These are phyloP conservation scores for Pogonus chalceus DNA, from an alignment of 1,140 invertebrate genomes.

Conservation along the genomic window DNA sequence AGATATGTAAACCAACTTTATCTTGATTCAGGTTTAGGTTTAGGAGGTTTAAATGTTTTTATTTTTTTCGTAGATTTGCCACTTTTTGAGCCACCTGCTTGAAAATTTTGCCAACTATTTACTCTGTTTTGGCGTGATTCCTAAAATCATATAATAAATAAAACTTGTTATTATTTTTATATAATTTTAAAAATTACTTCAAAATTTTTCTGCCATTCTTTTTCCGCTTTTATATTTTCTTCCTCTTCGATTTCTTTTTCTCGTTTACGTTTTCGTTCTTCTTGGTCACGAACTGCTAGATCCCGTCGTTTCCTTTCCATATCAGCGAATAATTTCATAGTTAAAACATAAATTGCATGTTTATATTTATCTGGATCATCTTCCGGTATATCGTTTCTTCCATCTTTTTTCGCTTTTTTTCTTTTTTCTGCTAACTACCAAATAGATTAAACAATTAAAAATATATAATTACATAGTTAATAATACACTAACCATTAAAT, in stretches of 20 bases:
- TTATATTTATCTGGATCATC: conserved; percentile 89
- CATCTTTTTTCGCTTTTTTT: conserved; percentile 91
- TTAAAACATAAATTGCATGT: conserved; percentile 92
- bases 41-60: conserved; percentile 82
- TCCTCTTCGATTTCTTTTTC: conserved; percentile 90
- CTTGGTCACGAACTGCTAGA: conserved; percentile 77
- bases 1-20: conserved; percentile 36
- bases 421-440: conserved; percentile 84
- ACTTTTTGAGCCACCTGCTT: conserved; percentile 61
- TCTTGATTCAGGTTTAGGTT: conserved; percentile 91
- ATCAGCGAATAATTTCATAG: conserved; percentile 97
- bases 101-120: conserved; percentile 92
- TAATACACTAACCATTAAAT: conserved; percentile 68
- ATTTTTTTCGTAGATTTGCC: conserved; percentile 66
- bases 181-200: conserved; percentile 49
- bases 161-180: conserved; percentile 1
- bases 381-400: conserved; percentile 79
- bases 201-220: conserved; percentile 97
- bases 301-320: conserved; percentile 82
- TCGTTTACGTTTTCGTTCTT: conserved; percentile 89
- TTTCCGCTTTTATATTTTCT: conserved; percentile 76
- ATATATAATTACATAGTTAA: too few species aligned
- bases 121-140: conserved; percentile 90
- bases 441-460: conserved; percentile 17
- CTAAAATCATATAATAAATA: conserved; percentile 40